A percentile compares a stretch with the other conserved stretches of the same genome.
Conservation (phyloP, 1,140 invertebrate genomes). For the Dendroctonus ponderosae region DNA sequence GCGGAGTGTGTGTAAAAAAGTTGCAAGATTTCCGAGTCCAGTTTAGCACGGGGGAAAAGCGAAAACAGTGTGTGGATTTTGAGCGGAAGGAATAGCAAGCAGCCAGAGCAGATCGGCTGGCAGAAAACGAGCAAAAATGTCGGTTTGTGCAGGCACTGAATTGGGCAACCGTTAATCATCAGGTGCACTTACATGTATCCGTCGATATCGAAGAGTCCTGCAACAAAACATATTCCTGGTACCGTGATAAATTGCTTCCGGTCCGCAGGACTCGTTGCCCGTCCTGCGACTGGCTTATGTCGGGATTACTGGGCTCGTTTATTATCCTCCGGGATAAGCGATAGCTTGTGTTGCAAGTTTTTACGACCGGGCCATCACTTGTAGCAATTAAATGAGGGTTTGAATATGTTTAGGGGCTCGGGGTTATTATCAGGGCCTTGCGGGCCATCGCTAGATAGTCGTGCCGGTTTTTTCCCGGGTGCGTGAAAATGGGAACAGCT, state of each 20-base stretch:
- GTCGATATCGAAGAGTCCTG: slow-evolving; percentile 7
- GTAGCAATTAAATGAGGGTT: slow-evolving; percentile 8
- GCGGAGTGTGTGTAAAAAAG: too few species aligned
- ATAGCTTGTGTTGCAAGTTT: slow-evolving; percentile 17
- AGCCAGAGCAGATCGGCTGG: too few species aligned
- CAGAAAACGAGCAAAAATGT: not conserved
- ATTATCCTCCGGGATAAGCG: slow-evolving; percentile 16
- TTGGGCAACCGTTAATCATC: not conserved
- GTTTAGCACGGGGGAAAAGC: too few species aligned
- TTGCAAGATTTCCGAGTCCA: too few species aligned
- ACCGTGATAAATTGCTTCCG: slow-evolving; percentile 13
- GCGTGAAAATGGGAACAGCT: too few species aligned
- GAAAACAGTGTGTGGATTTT: too few species aligned
- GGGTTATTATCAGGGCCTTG: too few species aligned
- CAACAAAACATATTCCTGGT: slow-evolving; percentile 10
- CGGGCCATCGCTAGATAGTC: too few species aligned
- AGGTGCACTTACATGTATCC: not conserved
- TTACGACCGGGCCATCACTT: slow-evolving; percentile 8
- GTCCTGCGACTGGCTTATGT: slow-evolving; percentile 19
- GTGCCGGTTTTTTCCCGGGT: too few species aligned
- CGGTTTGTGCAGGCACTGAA: not conserved
- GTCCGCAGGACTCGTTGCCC: not conserved
- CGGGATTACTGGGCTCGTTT: slow-evolving; percentile 22
- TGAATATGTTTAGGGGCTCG: slow-evolving; percentile 2
- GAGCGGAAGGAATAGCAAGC: too few species aligned